Evolutionary conservation across 35 echinoderm and acorn worm genomes (phyloP).

Genomic region (Stichopus chloronotus): DNA sequence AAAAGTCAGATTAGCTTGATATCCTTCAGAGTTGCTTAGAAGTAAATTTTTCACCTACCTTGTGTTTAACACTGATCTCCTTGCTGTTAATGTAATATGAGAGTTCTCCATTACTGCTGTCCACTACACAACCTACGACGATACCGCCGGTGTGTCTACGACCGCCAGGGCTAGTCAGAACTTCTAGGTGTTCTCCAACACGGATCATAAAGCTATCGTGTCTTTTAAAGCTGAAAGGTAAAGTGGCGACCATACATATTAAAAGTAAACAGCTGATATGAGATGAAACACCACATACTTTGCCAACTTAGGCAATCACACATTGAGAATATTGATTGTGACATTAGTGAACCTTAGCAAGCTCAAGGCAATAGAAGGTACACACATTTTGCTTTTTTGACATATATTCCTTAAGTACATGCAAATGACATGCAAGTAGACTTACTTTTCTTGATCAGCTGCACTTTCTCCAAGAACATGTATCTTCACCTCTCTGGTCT

Average conservation of each 20-base stretch:
- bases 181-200: slow-evolving; percentile 89
- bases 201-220: slow-evolving; percentile 90
- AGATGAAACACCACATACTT: background rate
- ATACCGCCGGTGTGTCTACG: slow-evolving; percentile 86
- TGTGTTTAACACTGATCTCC: slow-evolving; percentile 83
- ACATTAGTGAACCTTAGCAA: too few relatives aligned
- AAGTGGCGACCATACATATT: background rate
- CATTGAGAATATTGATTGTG: too few relatives aligned
- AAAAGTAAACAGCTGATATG: background rate
- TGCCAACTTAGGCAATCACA: background rate
- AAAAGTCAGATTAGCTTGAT: too few relatives aligned
- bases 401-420: too few relatives aligned
- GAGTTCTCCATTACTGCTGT: slow-evolving; percentile 80
- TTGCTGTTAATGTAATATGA: slow-evolving; percentile 88
- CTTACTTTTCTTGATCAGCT: slow-evolving; percentile 93
- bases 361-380: too few relatives aligned
- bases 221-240: slow-evolving; percentile 72
- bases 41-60: slow-evolving; percentile 47
- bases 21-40: too few relatives aligned
- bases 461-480: slow-evolving; percentile 83
- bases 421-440: background rate
- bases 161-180: slow-evolving; percentile 75
- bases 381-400: too few relatives aligned
- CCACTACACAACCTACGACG: slow-evolving; percentile 84
- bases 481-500: slow-evolving; percentile 85